A percentile compares a stretch with the other conserved stretches of the same genome.
These are phyloP conservation scores for Ptyas mucosa DNA, from an alignment of 2,113 vertebrate species.

Conservation along the genomic window DNA sequence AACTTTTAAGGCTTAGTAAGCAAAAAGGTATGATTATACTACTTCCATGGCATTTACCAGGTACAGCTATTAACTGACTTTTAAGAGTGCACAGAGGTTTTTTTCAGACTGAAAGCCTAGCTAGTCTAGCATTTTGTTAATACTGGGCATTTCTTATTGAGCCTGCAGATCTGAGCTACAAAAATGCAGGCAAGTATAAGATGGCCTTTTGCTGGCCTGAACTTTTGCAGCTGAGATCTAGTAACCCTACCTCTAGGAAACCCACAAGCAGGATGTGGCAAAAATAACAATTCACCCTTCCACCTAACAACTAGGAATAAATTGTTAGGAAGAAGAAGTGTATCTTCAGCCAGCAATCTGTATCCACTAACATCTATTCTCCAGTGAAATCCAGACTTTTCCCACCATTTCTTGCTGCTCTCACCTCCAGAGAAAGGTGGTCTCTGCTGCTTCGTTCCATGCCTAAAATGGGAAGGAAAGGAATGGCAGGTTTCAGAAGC, in stretches of 20 bases:
- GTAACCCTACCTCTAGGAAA: not conserved
- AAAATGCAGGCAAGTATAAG: not conserved
- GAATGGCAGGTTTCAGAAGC: not conserved
- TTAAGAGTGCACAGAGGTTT: not conserved
- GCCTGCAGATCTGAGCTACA: not conserved
- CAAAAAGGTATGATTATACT: not conserved
- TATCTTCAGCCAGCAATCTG: not conserved
- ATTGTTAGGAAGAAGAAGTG: not conserved
- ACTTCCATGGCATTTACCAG: not conserved
- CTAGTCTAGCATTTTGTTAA: not conserved
- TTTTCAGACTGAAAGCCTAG: not conserved
- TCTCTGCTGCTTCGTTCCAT: constrained; percentile 22
- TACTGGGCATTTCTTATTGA: not conserved
- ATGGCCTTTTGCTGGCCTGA: not conserved
- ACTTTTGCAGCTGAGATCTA: not conserved
- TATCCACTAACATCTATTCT: not conserved
- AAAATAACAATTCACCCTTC: not conserved
- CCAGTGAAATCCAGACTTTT: not conserved
- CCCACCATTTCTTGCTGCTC: not conserved
- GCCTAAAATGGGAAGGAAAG: not conserved
- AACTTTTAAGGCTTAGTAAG: not conserved
- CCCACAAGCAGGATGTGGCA: not conserved
- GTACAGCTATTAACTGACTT: not conserved
- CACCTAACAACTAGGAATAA: not conserved
- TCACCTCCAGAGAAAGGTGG: constrained; percentile 16